phyloP scores from a whole-genome alignment of 2,113 vertebrate genomes.

The Passer domesticus region DNA sequence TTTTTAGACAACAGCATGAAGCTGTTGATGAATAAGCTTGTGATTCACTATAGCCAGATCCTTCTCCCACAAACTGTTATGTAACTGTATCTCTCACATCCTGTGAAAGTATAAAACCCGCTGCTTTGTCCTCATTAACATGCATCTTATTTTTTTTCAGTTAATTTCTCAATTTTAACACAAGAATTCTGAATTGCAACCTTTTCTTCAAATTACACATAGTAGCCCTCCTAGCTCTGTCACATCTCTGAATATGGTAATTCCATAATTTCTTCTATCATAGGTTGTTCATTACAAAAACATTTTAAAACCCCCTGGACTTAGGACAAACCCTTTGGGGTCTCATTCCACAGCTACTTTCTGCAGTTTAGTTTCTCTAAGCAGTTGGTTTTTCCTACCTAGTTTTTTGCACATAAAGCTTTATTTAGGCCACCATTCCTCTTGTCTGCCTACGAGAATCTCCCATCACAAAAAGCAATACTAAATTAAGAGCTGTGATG shows the following conservation, averaged over 20 bases:
- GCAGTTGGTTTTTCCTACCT: not conserved
- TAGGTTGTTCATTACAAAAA: not conserved
- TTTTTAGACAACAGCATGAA: constrained; percentile 37
- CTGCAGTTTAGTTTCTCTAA: not conserved
- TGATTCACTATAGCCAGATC: constrained; percentile 44
- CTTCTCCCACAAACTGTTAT: constrained; percentile 54
- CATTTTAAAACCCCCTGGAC: not conserved
- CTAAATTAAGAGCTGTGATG: not conserved
- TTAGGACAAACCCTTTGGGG: not conserved
- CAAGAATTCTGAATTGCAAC: not conserved
- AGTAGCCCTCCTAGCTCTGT: not conserved
- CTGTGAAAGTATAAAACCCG: constrained; percentile 13
- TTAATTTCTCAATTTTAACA: not conserved
- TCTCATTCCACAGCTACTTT: not conserved
- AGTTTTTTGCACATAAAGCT: not conserved
- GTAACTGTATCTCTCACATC: constrained; percentile 43
- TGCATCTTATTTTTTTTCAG: not conserved
- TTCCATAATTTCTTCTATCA: not conserved
- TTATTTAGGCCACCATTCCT: not conserved
- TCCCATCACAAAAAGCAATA: not conserved
- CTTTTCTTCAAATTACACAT: not conserved
- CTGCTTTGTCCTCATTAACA: constrained; percentile 11
- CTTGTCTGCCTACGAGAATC: not conserved
- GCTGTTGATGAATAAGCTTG: constrained; percentile 53
- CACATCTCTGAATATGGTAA: not conserved